These are phyloP conservation scores for Amblyjoppa proteus DNA, from an alignment of 2,888 invertebrate genomes.

Conservation along the genomic window DNA sequence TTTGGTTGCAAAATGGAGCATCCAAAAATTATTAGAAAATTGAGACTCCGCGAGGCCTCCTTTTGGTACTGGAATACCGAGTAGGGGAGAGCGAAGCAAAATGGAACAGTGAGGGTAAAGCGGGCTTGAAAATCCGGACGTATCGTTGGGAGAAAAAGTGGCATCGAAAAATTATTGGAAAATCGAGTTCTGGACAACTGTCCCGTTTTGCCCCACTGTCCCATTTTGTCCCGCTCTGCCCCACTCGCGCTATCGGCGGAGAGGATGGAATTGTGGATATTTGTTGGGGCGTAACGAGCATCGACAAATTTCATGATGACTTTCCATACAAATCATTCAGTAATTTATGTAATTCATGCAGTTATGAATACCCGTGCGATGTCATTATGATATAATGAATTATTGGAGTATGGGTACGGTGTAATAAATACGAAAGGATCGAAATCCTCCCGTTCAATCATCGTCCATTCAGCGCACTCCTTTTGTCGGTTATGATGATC, in stretches of 20 bases:
- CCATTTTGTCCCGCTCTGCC: neutral
- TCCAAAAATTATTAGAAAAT: too few relatives aligned
- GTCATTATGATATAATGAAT: neutral
- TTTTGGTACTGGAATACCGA: too few relatives aligned
- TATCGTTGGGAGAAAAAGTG: neutral
- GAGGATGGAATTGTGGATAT: neutral
- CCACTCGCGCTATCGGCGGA: neutral
- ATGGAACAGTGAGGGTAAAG: too few relatives aligned
- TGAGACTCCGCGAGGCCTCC: too few relatives aligned
- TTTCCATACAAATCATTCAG: slow-evolving; percentile 3
- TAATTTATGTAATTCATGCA: neutral
- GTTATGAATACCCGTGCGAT: neutral
- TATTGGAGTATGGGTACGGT: neutral
- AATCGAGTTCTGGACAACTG: too few relatives aligned
- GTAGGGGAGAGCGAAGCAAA: too few relatives aligned
- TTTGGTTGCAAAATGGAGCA: too few relatives aligned
- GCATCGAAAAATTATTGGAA: too few relatives aligned
- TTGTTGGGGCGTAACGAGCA: neutral
- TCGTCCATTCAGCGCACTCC: neutral
- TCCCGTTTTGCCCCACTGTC: neutral
- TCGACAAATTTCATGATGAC: slow-evolving; percentile 1
- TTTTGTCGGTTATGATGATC: slow-evolving; percentile 10
- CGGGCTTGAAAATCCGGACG: neutral
- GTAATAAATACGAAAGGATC: slow-evolving; percentile 11
- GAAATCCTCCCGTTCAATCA: slow-evolving; percentile 3